Evolutionary conservation across 2,113 vertebrate genomes (phyloP), one percentile per base, ranked within the genome.

Genomic region (Oncorhynchus gorbuscha): DNA sequence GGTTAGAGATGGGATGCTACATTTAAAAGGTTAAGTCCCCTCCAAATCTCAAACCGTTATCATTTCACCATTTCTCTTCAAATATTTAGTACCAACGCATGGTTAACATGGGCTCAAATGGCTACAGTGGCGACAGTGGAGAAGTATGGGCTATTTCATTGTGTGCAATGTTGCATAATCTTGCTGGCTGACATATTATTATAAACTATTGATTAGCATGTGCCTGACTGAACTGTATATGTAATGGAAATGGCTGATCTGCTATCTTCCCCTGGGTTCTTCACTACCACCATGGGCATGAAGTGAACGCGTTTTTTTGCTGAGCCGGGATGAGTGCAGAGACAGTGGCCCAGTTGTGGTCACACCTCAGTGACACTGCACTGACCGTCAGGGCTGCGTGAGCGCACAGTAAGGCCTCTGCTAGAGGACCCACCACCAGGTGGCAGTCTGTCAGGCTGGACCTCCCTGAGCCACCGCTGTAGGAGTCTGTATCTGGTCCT

Each of bases 361-460:
- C 94, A 98, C 89, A 98, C 96, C 86, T 98, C 96, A 73, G 95
- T 97, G 85, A 98, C 92, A 45, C 95, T 97, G 89, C 96, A 98
- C 92, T 98, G 96, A 91, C 97, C 97, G 79, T 99, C 97, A 11
- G 97, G 96, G 89, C 95, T 94, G 72, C 95, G 94, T 51, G 96
- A 96, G 75, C 96, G 95, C 59, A 94, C 90, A 1, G 65, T 81
- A n/a, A 75, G 67, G 1, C 77, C 58, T 0, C 85, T 73, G 75
- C 77, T 86, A 49, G 89, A 81, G 8, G 90, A 85, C 74, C 91
- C 93, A 0, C 89, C 93, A 48, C 93, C 90, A 58, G 93, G 91
- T 81, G 90, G 88, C 72, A 93, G 62, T 93, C 96, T 68, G 78
- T 91, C 87, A 35, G 91, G 79, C 89, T 93, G 95, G 83, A 79